phyloP scores from a whole-genome alignment of 2,797 vertebrate genomes.

The Peromyscus nudipes region DNA sequence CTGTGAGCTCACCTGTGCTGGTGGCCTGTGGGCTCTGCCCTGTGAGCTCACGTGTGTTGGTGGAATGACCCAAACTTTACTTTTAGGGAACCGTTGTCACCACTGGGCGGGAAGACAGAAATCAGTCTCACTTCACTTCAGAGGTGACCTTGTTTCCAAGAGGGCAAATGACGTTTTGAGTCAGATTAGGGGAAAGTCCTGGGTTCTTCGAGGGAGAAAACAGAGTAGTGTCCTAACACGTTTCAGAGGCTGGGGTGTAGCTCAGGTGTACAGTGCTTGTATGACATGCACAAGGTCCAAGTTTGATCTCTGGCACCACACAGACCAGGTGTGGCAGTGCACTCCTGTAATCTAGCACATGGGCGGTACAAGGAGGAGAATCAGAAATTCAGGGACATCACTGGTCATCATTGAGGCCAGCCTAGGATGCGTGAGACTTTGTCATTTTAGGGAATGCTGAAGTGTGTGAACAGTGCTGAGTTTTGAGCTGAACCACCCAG shows the following conservation, averaged over 20 bases:
- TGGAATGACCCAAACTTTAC: conserved; percentile 53
- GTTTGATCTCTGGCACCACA: not conserved
- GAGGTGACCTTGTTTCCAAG: conserved; percentile 11
- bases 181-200: conserved; percentile 70
- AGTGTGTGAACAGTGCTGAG: not conserved
- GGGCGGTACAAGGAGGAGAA: not conserved
- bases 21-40: not conserved
- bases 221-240: not conserved
- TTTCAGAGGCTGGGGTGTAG: not conserved
- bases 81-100: conserved; percentile 69
- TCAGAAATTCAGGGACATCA: not conserved
- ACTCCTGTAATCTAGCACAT: not conserved
- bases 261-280: not conserved
- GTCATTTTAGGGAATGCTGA: not conserved
- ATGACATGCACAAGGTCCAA: no score
- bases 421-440: not conserved
- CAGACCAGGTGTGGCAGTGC: not conserved
- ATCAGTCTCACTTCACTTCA: conserved; percentile 18
- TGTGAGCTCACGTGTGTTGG: not conserved
- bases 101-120: not conserved
- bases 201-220: conserved; percentile 65
- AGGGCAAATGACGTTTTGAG: conserved; percentile 20
- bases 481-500: not conserved
- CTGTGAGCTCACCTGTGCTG: no score
- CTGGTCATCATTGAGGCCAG: not conserved